Conservation (phyloP, 2,113 vertebrate species). For the Orycteropus afer region DNA sequence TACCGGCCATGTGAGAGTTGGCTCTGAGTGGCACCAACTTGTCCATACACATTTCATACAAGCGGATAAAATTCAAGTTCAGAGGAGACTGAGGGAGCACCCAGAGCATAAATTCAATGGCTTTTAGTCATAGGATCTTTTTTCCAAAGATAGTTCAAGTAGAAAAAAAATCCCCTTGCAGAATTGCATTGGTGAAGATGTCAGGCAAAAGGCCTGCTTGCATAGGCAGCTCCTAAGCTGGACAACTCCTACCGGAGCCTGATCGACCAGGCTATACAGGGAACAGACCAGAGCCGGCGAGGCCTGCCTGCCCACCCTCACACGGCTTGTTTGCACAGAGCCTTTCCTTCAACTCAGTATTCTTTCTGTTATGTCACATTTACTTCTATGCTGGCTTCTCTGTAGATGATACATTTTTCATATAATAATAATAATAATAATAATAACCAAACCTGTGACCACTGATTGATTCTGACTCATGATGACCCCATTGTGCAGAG, state of each 20-base stretch:
- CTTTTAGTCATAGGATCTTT: not conserved
- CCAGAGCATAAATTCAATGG: not conserved
- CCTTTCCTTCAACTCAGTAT: not conserved
- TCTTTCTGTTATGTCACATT: not conserved
- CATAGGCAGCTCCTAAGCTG: not conserved
- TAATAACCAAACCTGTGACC: not conserved
- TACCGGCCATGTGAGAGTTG: rapidly evolving
- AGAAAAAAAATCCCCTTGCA: not conserved
- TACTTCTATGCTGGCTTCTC: not conserved
- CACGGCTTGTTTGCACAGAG: not conserved
- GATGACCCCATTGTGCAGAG: not conserved
- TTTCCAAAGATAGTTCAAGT: not conserved
- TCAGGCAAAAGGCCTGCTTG: not conserved
- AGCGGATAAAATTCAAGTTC: not conserved
- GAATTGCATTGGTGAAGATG: not conserved
- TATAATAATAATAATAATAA: not conserved
- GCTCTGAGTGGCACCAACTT: not conserved
- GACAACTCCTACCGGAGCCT: not conserved
- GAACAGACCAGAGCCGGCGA: not conserved
- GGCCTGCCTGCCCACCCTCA: not conserved
- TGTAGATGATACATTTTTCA: not conserved
- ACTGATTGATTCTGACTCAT: not conserved
- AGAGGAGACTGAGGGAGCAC: not conserved
- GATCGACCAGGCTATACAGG: not conserved
- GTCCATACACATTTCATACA: not conserved